Evolutionary conservation across 1,140 invertebrate species (phyloP), one percentile per base, ranked within the genome.

Genomic region (Drosophila nigrodunni): DNA sequence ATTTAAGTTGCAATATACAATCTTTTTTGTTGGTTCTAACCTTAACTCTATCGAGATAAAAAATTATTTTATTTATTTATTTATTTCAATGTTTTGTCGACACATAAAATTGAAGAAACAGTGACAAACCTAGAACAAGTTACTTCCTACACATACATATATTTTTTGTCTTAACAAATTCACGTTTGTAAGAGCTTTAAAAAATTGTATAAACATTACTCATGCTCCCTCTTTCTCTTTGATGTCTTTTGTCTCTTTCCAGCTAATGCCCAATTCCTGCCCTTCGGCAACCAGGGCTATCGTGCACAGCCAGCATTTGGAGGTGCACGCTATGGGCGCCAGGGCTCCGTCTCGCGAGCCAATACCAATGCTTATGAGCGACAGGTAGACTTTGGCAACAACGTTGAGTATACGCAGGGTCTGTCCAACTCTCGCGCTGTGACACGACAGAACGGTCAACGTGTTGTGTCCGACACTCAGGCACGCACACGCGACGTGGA

Each of bases 361-460:
- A 85, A 86, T 10, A 90, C 80, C 2, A 83, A 90, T 7, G 77
- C 91, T 18, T 90, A 78, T 18, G 80, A 91, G 59, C 80, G 85
- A 3, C 69, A 92, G 58, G 69, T 91, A 18, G 88, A 92, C n/a
- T 68, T 78, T 1, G 91, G 91, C 49, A 89, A 87, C 59, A 67
- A 77, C 11, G 2, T 92, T n/a, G 91, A 81, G 60, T 61, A 77
- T 11, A 82, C 74, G 8, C 74, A 81, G 49, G 91, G 88, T 0
- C 11, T 80, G 10, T 77, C 88, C 10, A 92, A 92, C 41, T 90
- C 91, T 0, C 73, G 82, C 5, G 80, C 85, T 3, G 90, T 92
- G 1, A 92, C 90, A 15, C 66, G 64, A 7, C 75, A 82, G 67
- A 80, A 78, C n/a, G 91, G 91, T 1, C 62, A 72, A 4, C 89